Evolutionary conservation across 1,140 invertebrate species (phyloP).

Genomic region (Geopemphigus sp.): DNA sequence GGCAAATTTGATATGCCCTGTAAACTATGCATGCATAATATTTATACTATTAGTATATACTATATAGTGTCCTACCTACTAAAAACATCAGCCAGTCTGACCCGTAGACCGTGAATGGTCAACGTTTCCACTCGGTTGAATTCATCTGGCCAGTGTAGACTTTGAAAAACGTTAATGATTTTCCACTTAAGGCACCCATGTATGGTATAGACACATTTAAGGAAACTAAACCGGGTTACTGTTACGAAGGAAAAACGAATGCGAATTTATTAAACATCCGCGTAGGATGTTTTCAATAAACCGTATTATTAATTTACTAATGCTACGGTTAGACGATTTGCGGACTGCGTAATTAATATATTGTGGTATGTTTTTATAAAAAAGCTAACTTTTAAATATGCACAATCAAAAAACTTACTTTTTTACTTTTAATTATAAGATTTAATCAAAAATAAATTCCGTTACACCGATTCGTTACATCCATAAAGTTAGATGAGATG

Average conservation of each 20-base stretch:
- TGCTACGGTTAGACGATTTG: slow-evolving; percentile 8
- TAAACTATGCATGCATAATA: background rate
- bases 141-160: slow-evolving; percentile 12
- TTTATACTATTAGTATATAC: too few relatives aligned
- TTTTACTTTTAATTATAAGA: slow-evolving; percentile 3
- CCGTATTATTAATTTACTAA: slow-evolving; percentile 4
- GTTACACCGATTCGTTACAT: slow-evolving; percentile 33
- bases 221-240: slow-evolving; percentile 44
- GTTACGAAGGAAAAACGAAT: slow-evolving; percentile 12
- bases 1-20: slow-evolving; percentile 22
- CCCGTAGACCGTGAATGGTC: slow-evolving; percentile 35
- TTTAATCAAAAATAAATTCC: slow-evolving; percentile 28
- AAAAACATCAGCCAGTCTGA: background rate
- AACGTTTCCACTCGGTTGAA: slow-evolving; percentile 42
- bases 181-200: slow-evolving; percentile 32
- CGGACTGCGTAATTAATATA: background rate
- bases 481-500: background rate
- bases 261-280: background rate
- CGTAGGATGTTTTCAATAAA: background rate
- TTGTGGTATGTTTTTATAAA: slow-evolving; percentile 22
- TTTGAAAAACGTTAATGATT: slow-evolving; percentile 45
- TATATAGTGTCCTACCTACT: too few relatives aligned
- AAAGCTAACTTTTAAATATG: slow-evolving; percentile 25
- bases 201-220: background rate
- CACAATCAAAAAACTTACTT: background rate